Conservation (phyloP, 2,113 vertebrate species). For the Vidua macroura region DNA sequence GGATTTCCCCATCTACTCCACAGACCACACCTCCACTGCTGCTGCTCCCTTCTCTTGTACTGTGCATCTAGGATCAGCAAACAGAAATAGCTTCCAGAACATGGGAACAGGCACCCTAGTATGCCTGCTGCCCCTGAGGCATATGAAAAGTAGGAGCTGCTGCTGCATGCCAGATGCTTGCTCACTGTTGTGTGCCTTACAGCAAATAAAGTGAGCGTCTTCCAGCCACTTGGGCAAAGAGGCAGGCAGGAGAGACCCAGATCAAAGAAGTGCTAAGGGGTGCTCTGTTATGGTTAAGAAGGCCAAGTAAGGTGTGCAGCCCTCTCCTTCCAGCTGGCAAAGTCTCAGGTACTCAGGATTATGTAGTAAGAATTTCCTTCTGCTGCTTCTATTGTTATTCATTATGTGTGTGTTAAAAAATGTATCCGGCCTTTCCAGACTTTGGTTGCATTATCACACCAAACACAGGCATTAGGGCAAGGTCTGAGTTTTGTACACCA, state of each 20-base stretch:
- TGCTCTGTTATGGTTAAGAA: background rate
- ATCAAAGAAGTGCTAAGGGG: background rate
- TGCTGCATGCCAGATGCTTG: slow-evolving; percentile 16
- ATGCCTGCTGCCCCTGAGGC: background rate
- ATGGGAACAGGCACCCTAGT: background rate
- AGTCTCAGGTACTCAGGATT: background rate
- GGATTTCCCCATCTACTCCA: slow-evolving; percentile 12
- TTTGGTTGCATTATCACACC: background rate
- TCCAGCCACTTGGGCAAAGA: background rate
- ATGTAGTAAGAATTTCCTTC: background rate
- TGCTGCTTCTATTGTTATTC: background rate
- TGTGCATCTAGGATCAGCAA: background rate
- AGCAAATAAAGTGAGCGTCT: background rate
- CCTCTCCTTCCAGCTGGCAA: slow-evolving; percentile 27
- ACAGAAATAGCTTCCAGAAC: background rate
- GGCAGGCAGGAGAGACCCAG: slow-evolving; percentile 8
- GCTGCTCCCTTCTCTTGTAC: background rate
- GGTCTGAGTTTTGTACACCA: background rate
- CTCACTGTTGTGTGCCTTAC: slow-evolving; percentile 8
- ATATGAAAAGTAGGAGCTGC: background rate
- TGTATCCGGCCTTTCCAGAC: background rate
- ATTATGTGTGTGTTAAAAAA: background rate
- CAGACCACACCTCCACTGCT: background rate
- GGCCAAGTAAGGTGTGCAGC: background rate
- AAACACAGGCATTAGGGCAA: background rate